These are phyloP conservation scores for Alethe castanea DNA, from an alignment of 2,113 vertebrate species.

Conservation along the genomic window DNA sequence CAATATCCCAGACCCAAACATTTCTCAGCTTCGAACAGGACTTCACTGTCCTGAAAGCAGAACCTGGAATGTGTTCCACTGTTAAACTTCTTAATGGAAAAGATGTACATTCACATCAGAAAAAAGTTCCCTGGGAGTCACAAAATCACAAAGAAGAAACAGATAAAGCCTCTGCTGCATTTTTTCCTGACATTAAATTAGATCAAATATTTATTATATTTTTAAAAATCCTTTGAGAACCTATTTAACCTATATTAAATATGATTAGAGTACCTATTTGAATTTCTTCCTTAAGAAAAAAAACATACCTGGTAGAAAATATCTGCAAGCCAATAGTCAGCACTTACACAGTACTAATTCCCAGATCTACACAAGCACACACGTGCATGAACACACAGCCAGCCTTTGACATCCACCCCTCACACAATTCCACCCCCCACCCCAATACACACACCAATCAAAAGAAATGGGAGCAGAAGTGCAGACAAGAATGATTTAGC, in stretches of 20 bases:
- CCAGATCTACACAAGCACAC: not conserved
- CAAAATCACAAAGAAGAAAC: not conserved
- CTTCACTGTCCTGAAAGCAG: not conserved
- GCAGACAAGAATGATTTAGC: not conserved
- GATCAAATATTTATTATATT: not conserved
- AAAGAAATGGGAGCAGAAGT: not conserved
- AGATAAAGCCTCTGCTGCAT: not conserved
- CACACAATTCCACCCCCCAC: not conserved
- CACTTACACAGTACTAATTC: not conserved
- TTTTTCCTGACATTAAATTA: not conserved
- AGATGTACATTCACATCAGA: not conserved
- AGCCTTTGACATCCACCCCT: not conserved
- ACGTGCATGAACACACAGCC: accelerated
- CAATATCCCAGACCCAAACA: not conserved
- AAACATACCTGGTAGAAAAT: not conserved
- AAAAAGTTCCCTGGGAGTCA: not conserved
- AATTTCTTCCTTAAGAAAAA: not conserved
- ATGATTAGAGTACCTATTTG: not conserved
- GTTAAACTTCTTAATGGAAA: not conserved
- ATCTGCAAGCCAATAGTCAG: not conserved
- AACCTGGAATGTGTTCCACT: not conserved
- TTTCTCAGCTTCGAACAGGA: not conserved
- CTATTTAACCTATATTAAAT: not conserved
- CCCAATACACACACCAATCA: not conserved
- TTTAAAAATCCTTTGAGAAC: not conserved